Evolutionary conservation across 2,888 invertebrate genomes (phyloP), one percentile per base, ranked within the genome.

Genomic region (Gerris lacustris): DNA sequence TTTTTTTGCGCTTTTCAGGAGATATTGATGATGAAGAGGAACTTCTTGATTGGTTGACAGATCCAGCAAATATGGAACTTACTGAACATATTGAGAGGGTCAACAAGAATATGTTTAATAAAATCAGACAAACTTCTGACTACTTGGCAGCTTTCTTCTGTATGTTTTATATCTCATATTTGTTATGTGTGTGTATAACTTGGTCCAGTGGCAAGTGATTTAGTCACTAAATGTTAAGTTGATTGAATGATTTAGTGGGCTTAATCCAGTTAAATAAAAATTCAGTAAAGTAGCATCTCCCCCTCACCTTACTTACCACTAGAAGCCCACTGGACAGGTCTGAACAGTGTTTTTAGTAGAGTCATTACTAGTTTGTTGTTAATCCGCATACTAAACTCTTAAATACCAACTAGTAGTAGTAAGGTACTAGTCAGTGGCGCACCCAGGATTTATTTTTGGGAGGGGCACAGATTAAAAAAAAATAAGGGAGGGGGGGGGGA

Each of bases 71-170:
- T 77, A 94, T 95, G 94, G 94, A 95, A 81, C 84, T 94, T 73
- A 92, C 91, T 6, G 95, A 95, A 81, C 91, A 92, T 76, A 95
- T 95, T 70, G 95, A 95, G 80, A 87, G 90, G 79, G 94, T 95
- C 15, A 95, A 95, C 79, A 84, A 86, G 71, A 94, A 94, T 82
- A 95, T 95, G 95, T 93, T 95, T 79, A 90, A 92, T 73, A 92
- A 94, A 81, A 91, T 95, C 77, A 84, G 92, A 66, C 91, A 92
- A 78, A 87, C 90, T 45, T 92, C 93, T 0, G 94, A 94, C 79
- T 94, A 94, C 79, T 87, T 94, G 45, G 94, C 94, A 6, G 94
- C 93, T 69, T 92, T 94, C 82, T 92, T 95, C 85, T 95, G 94
- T 94, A 84, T 89, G 91, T 73, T 67, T 66, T 69, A 43, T 63